Percentiles rank a stretch among this genome's conserved stretches.
Conservation (phyloP, 2,888 invertebrate genomes). For the Troilus luridus region DNA sequence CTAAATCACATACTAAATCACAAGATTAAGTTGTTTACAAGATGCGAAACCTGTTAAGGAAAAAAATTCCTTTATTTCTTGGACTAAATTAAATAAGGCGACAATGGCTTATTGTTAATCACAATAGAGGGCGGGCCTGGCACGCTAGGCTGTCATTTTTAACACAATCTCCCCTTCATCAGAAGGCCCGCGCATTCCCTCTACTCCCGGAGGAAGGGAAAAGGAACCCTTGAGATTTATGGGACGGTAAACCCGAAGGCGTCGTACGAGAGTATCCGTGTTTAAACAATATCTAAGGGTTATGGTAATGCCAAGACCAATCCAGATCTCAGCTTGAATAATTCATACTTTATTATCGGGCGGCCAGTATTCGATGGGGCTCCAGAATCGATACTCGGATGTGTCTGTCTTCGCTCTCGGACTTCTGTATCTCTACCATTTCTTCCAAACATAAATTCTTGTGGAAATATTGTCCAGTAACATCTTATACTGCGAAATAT, state of each 20-base stretch:
- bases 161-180: constrained; percentile 32
- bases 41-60: neutral
- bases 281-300: constrained; percentile 63
- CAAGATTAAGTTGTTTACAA: neutral
- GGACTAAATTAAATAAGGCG: constrained; percentile 18
- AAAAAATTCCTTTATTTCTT: neutral
- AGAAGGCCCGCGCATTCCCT: neutral
- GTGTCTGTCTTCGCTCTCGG: constrained; percentile 2
- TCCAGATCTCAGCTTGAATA: constrained; percentile 59
- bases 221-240: constrained; percentile 42
- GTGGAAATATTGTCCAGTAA: neutral
- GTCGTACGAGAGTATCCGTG: constrained; percentile 62
- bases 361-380: constrained; percentile 48
- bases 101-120: constrained; percentile 37
- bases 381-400: constrained; percentile 1
- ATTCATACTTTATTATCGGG: constrained; percentile 63
- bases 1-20: neutral
- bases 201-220: neutral
- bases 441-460: neutral
- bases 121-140: neutral
- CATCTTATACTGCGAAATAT: no score
- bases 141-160: constrained; percentile 43
- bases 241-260: constrained; percentile 45
- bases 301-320: constrained; percentile 59
- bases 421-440: neutral